A percentile compares a stretch with the other conserved stretches of the same genome.
Evolutionary conservation across 2,888 invertebrate genomes (phyloP).

Genomic region (Pammene fasciana): DNA sequence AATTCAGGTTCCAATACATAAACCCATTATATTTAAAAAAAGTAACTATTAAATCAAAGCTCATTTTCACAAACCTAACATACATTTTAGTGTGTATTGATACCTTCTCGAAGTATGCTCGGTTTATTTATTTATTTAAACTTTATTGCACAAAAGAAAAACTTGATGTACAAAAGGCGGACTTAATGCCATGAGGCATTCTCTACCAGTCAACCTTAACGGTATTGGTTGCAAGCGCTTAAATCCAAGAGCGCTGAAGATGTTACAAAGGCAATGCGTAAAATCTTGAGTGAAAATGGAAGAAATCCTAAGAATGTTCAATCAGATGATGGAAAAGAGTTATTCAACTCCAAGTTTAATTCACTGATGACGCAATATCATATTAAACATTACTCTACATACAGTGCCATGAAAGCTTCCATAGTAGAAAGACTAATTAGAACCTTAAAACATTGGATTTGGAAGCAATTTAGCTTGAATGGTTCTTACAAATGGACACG

Average conservation of each 20-base stretch:
- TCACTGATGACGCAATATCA: neutral
- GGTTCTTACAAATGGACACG: constrained; percentile 4
- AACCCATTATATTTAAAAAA: too few relatives aligned
- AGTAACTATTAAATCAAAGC: too few relatives aligned
- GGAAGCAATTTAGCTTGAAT: constrained; percentile 6
- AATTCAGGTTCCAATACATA: too few relatives aligned
- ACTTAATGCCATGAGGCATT: too few relatives aligned
- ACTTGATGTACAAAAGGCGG: too few relatives aligned
- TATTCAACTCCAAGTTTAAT: constrained; percentile 16
- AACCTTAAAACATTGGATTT: constrained; percentile 14
- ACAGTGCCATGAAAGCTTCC: constrained; percentile 19
- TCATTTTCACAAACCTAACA: too few relatives aligned
- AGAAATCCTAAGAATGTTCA: constrained; percentile 22
- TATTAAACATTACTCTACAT: constrained; percentile 25
- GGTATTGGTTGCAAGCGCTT: neutral
- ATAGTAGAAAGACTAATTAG: constrained; percentile 3
- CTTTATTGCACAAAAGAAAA: too few relatives aligned
- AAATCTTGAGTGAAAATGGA: neutral
- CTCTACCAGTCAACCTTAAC: too few relatives aligned
- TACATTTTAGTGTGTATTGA: constrained; percentile 27
- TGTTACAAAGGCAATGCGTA: constrained; percentile 4
- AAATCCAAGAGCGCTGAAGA: constrained; percentile 25
- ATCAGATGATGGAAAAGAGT: constrained; percentile 20
- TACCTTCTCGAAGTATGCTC: constrained; percentile 26
- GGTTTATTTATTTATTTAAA: too few relatives aligned